Percentiles rank a stretch among this genome's conserved stretches.
These are phyloP conservation scores for Empis livida DNA, from an alignment of 2,888 invertebrate genomes.

Conservation along the genomic window DNA sequence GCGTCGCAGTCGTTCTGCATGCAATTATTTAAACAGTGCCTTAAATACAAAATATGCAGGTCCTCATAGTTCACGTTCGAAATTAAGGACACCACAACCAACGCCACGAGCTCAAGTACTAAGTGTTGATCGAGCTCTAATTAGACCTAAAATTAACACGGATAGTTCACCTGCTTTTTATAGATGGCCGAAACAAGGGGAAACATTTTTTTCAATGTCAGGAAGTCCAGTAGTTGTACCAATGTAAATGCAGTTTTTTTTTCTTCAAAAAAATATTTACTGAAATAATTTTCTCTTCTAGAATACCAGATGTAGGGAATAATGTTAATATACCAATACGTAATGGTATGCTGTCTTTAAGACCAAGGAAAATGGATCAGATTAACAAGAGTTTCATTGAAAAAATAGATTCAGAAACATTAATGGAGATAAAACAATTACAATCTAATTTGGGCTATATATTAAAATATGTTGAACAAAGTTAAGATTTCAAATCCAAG, in stretches of 20 bases:
- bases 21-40: too few relatives aligned
- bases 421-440: slow-evolving; percentile 28
- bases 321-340: slow-evolving; percentile 34
- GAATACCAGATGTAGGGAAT: slow-evolving; percentile 27
- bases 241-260: slow-evolving; percentile 12
- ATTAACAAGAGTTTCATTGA: slow-evolving; percentile 25
- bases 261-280: too few relatives aligned
- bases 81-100: too few relatives aligned
- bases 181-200: slow-evolving; percentile 34
- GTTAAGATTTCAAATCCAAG: too few relatives aligned
- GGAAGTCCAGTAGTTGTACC: slow-evolving; percentile 34
- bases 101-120: too few relatives aligned
- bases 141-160: too few relatives aligned
- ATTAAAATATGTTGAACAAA: too few relatives aligned
- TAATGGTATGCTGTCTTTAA: slow-evolving; percentile 31
- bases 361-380: slow-evolving; percentile 27
- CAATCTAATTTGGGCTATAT: slow-evolving; percentile 23
- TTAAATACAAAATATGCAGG: too few relatives aligned
- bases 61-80: too few relatives aligned
- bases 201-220: slow-evolving; percentile 29
- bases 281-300: too few relatives aligned
- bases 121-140: too few relatives aligned
- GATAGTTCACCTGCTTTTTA: slow-evolving; percentile 24
- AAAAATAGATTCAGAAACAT: slow-evolving; percentile 26
- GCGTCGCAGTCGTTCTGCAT: too few relatives aligned